Base-by-base conservation (phyloP, 2,113 vertebrate species). In the Callipepla californica region DNA sequence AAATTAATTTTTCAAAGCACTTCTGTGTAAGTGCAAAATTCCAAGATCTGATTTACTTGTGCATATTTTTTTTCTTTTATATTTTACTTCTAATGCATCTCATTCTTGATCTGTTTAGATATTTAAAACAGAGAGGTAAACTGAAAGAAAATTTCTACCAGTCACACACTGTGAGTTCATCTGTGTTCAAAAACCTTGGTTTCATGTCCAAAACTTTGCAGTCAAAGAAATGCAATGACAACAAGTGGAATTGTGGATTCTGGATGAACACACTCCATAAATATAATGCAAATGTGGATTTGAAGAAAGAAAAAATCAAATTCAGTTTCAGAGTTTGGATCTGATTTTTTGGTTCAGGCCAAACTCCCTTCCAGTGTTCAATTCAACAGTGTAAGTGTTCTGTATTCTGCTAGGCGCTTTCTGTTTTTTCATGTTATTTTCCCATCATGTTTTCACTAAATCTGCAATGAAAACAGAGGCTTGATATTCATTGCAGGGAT, bases 401-500 rank as follows among this genome's bases (percentile, higher is more conserved):
- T 3, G 0, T 32, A 34, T 6, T 8, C 44, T 23, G 4, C 20
- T 68, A 90, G 51, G 61, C 59, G n/a, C 3, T 2, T 63, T 76
- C 50, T 44, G 12, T 28, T 76, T 86, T 72, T 85, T 89, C 74
- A 79, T 28, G 42, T 42, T 89, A 66, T 59, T 42, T 86, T 78
- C 48, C 47, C 58, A 50, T 72, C 58, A 66, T 48, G 6, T 73
- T 85, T 89, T 80, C 90, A 92, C 67, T 79, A 84, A 73, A 73
- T 76, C 58, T 58, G 45, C 69, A 87, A 62, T 38, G 36, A 77
- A 89, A 86, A 96, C 66, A 73, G 67, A 89, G 73, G 55, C 51
- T 86, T 89, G 53, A 40, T 84, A 81, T 92, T 89, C 92, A 87
- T 72, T 65, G 30, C 76, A 72, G 53, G 66, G n/a, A 87, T 89